Evolutionary conservation across 2,113 vertebrate species (phyloP).

Genomic region (Proteles cristata): DNA sequence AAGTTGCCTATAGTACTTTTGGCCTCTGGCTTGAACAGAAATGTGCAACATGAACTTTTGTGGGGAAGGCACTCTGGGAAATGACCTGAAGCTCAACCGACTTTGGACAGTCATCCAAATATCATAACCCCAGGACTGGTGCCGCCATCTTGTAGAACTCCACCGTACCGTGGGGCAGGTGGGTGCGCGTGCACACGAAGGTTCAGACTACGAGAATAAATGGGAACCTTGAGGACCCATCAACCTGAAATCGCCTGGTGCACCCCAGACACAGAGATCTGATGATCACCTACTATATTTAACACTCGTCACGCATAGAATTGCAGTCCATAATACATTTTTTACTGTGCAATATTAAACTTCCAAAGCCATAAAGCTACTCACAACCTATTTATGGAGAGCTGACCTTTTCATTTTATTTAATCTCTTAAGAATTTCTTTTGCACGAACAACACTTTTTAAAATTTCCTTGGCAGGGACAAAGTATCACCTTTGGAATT

Average conservation of each 20-base stretch:
- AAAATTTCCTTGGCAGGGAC: neutral
- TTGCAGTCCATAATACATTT: too few species aligned
- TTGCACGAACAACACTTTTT: neutral
- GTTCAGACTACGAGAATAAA: too few species aligned
- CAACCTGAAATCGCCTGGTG: neutral
- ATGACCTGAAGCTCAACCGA: neutral
- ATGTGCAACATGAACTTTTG: neutral
- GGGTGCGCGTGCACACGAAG: too few species aligned
- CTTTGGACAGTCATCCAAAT: too few species aligned
- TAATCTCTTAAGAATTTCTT: neutral
- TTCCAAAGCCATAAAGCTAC: neutral
- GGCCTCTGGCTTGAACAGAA: neutral
- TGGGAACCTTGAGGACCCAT: fast-evolving
- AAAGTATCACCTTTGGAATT: neutral
- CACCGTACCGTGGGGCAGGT: fast-evolving
- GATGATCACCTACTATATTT: neutral
- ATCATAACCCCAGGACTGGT: fast-evolving
- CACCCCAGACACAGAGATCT: fast-evolving
- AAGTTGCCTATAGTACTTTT: fast-evolving
- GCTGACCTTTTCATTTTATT: neutral
- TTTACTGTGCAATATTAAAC: neutral
- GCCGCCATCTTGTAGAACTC: fast-evolving
- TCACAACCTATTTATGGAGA: neutral
- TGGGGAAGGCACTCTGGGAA: neutral
- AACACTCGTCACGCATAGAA: neutral